Evolutionary conservation across 2,113 vertebrate species (phyloP).

Genomic region (Perognathus longimembris): DNA sequence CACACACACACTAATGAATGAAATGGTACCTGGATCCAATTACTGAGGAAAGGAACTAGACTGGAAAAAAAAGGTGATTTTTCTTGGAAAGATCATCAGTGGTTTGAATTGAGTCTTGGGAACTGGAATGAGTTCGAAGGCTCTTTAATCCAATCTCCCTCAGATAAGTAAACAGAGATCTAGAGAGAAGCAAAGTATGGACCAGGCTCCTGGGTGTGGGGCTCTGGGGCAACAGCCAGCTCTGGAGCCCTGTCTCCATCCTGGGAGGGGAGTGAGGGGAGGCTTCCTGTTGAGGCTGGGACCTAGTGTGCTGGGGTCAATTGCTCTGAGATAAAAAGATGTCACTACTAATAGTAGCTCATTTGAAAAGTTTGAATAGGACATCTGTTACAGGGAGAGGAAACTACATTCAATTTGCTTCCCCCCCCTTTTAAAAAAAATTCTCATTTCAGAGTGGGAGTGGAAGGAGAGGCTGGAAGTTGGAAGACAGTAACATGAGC

Average conservation of each 20-base stretch:
- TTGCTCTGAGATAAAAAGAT: slow-evolving; percentile 26
- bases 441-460: slow-evolving; percentile 19
- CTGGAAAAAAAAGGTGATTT: neutral
- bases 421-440: slow-evolving; percentile 32
- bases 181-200: neutral
- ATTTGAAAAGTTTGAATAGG: slow-evolving; percentile 42
- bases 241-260: neutral
- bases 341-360: neutral
- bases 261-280: neutral
- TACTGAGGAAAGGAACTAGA: neutral
- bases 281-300: neutral
- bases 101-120: neutral
- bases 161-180: slow-evolving; percentile 21
- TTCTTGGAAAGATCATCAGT: slow-evolving; percentile 13
- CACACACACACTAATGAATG: no score
- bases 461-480: slow-evolving; percentile 12
- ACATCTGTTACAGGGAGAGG: slow-evolving; percentile 47
- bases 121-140: slow-evolving; percentile 7
- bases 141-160: neutral
- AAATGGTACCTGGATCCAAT: neutral
- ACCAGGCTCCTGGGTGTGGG: neutral
- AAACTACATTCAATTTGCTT: slow-evolving; percentile 52
- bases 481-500: slow-evolving; percentile 63
- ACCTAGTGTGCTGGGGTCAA: neutral
- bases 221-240: neutral